Evolutionary conservation across 2,113 vertebrate genomes (phyloP).

Genomic region (Ochotona curzoniae): DNA sequence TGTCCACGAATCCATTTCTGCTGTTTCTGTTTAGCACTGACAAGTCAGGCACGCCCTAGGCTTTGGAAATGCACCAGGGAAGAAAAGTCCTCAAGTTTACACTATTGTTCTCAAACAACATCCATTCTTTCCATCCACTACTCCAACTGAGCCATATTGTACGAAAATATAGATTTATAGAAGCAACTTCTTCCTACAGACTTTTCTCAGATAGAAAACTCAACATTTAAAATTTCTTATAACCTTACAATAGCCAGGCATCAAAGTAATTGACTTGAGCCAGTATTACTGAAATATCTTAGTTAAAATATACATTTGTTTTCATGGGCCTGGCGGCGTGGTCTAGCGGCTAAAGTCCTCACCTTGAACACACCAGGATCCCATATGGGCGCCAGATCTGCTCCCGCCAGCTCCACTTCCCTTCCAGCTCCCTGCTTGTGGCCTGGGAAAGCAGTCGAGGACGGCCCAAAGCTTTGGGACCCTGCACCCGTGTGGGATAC

Average conservation of each 20-base stretch:
- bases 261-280: not conserved
- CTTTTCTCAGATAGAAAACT: slow-evolving; percentile 20
- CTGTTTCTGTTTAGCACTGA: not conserved
- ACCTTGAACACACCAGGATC: too few species aligned
- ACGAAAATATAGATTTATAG: not conserved
- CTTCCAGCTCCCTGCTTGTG: too few species aligned
- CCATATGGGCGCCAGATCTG: too few species aligned
- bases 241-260: not conserved
- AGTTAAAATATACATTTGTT: not conserved
- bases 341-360: too few species aligned
- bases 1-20: not conserved
- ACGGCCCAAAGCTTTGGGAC: too few species aligned
- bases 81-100: not conserved
- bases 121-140: not conserved
- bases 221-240: slow-evolving; percentile 28
- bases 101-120: not conserved
- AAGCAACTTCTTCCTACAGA: not conserved
- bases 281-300: not conserved
- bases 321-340: too few species aligned
- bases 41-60: not conserved
- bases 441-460: too few species aligned
- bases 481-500: too few species aligned
- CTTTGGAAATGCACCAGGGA: not conserved
- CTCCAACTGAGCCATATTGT: not conserved
- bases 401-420: too few species aligned